phyloP scores from a whole-genome alignment of 92 coral and sea anemone species.

The Parazoanthus darwini region DNA sequence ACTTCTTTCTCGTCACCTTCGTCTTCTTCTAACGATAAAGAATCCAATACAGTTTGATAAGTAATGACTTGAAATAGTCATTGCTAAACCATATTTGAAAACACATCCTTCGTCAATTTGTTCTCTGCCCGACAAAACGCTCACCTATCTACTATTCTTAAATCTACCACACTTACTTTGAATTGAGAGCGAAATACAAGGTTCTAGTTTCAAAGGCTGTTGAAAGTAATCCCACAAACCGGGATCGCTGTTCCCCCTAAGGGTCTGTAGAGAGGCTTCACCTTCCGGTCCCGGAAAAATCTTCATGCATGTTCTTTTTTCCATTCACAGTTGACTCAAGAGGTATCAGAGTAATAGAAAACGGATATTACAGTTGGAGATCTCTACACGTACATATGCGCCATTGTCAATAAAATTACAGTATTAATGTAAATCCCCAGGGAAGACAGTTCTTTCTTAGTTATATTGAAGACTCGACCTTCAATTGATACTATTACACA shows the following conservation, averaged over 20 bases:
- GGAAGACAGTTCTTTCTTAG: too few relatives aligned
- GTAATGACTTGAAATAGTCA: not conserved
- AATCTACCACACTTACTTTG: too few relatives aligned
- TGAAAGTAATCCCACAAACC: not conserved
- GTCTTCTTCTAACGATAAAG: conserved; percentile 15
- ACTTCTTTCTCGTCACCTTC: conserved; percentile 2
- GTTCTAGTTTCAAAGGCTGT: not conserved
- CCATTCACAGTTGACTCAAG: too few relatives aligned
- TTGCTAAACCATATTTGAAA: not conserved
- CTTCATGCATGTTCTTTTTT: not conserved
- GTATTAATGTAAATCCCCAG: too few relatives aligned
- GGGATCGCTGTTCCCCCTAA: not conserved
- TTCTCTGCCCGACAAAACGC: too few relatives aligned
- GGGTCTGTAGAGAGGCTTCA: too few relatives aligned
- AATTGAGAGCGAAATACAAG: not conserved
- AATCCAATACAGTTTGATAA: not conserved
- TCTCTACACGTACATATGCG: too few relatives aligned
- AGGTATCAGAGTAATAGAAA: not conserved
- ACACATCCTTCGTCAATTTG: not conserved
- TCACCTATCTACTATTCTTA: too few relatives aligned
- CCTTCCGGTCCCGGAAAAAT: too few relatives aligned
- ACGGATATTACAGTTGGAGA: not conserved
- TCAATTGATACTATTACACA: too few relatives aligned
- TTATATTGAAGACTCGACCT: too few relatives aligned
- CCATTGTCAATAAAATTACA: too few relatives aligned